Conservation (phyloP, 2,888 invertebrate species). For the Agriopis marginaria region DNA sequence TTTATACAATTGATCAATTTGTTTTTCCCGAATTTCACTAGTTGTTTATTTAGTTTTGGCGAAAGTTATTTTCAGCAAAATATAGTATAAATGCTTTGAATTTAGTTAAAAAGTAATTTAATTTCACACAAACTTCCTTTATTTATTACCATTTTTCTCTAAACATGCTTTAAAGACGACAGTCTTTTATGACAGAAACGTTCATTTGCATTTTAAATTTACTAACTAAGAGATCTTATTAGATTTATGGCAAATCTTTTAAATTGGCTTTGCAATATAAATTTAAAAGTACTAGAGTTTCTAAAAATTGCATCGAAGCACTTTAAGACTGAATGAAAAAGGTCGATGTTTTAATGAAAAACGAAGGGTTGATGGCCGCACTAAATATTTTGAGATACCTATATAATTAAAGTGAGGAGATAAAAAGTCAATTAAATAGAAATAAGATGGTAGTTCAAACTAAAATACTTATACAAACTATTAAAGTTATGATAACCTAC, state of each 20-base stretch:
- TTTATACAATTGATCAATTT: too few species aligned
- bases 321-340: background rate
- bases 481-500: too few species aligned
- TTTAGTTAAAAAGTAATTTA: background rate
- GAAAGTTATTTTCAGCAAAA: background rate
- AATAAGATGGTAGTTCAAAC: background rate
- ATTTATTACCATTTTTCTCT: background rate
- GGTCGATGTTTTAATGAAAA: background rate
- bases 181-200: background rate
- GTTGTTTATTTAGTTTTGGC: too few species aligned
- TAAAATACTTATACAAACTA: too few species aligned
- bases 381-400: too few species aligned
- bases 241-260: background rate
- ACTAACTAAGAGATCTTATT: background rate
- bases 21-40: too few species aligned
- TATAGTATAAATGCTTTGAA: background rate
- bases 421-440: too few species aligned
- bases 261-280: background rate
- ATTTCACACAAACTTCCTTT: constrained; percentile 1
- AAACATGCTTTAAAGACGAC: background rate
- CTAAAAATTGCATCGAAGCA: background rate
- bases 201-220: background rate
- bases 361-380: background rate
- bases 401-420: too few species aligned
- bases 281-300: background rate